Evolutionary conservation across 2,888 invertebrate species (phyloP), one percentile per base, ranked within the genome.

Genomic region (Drosophila pseudotalamancana): DNA sequence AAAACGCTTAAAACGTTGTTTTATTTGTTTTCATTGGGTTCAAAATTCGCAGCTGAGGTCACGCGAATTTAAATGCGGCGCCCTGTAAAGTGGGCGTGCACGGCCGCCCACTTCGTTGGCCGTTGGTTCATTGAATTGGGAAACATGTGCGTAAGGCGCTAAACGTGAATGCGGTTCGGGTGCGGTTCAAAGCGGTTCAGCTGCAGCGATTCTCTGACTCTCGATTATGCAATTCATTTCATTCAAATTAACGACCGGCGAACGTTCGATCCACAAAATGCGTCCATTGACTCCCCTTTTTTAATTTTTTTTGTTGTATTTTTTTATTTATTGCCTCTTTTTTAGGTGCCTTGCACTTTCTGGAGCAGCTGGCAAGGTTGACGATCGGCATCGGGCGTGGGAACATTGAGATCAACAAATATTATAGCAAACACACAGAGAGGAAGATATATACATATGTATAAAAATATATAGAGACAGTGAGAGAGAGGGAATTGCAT

Each of bases 11-110:
- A 25, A 9, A 23, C 23, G 39, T 53, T 55, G 50, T 39, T 57
- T 40, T 54, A 31, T 23, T 37, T 50, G n/a, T n/a, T 62, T 51
- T 53, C 37, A 56, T 48, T 56, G 77, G 75, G 87, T 87, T 87
- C 87, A 88, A 85, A 71, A 87, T 87, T 79, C 87, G 83, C 77
- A 68, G 49, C 76, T 80, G 61, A 88, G 87, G 87, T 87, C 88
- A 79, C 35, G 32, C 57, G 25, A 57, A 64, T 69, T 66, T 45
- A 43, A 68, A 43, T 61, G 54, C 34, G 56, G 6, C 45, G 67
- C 68, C 69, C 65, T 81, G 74, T 71, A 75, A 86, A 80, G 71
- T 74, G 82, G 86, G 87, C 80, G 84, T 85, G 77, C 37, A 29
- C 18, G 11, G 59, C 63, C 70, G 42, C 59, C 62, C 49, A 21